Base-by-base conservation (phyloP, 1,140 invertebrate species). In the Euura saliciscinereae region DNA sequence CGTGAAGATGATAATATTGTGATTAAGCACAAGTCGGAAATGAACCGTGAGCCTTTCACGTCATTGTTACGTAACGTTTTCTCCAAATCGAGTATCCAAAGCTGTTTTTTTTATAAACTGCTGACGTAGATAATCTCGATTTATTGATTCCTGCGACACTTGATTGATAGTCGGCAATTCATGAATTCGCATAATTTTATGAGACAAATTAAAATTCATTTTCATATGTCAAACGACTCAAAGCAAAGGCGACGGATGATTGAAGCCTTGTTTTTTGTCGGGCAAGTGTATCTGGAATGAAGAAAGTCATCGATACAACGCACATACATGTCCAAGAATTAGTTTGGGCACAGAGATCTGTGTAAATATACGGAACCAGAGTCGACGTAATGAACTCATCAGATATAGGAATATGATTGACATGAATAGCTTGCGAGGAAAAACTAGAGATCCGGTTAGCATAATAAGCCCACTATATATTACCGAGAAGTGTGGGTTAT, bases 1-100 rank as follows among this genome's bases (percentile, higher is more conserved):
- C 81, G 81, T 77, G 74, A 83, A 72, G 70, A 68, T 59, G 51
- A 59, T 59, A 59, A 59, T 59, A 59, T 59, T 59, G 51, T 59
- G 51, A 59, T 59, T 59, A n/a, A 59, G 51, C 51, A 3, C 13
- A 59, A 59, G 51, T 59, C 5, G 8, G 51, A 59, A 6, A 59
- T 59, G 10, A 59, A 59, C 51, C 28, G 28, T 28, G 51, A 59
- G 51, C 51, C 51, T 59, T 59, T 59, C 51, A 59, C 51, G 10
- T 59, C 51, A 6, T n/a, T 59, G 51, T 59, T 59, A n/a, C 51
- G 6, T 59, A 59, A 59, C 51, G 28, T 28, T 28, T 28, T 28
- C 28, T 28, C 28, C 28, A 28, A 28, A 28, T 28, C 28, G 28
- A 28, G 28, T 28, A 28, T 28, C 28, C 28, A 28, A 28, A 28